Base-by-base conservation (phyloP, 2,113 vertebrate species). In the Edolisoma coerulescens region DNA sequence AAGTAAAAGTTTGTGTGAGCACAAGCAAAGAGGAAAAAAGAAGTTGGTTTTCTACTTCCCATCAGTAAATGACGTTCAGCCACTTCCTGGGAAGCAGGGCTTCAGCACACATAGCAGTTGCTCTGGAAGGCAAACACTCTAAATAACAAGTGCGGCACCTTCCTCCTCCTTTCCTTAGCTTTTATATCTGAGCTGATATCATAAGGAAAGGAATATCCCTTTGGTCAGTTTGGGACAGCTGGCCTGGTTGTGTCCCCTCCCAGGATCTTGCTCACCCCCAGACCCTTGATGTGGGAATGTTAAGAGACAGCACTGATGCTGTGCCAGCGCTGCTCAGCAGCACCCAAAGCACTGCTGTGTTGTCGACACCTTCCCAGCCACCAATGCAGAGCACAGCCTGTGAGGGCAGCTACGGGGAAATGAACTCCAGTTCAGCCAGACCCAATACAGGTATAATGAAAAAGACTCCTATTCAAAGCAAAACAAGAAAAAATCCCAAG, bases 391-490 rank as follows among this genome's bases (percentile, higher is more conserved):
- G 16, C 60, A 26, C 30, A 65, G 60, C 26, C 70, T 35, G 35
- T 32, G 2, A 57, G 60, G 8, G 35, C 32, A 7, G 52, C 30
- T 41, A 0, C 26, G 35, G 10, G 44, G 14, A 67, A 32, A 76
- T 33, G 35, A 57, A 21, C 16, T 67, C 7, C 35, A 67, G 32
- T 4, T 67, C 35, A 67, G 17, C 21, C 52, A 86, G 20, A 50
- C 21, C 9, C 21, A 67, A 27, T 37, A 27, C 11, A 42, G 9
- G 17, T 99, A 97, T 39, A 33, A 86, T 45, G 21, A 57, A 52
- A 63, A 64, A 22, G 9, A 27, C 44, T 71, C 50, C 5, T 8
- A 10, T 70, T 19, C 35, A 61, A 87, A 87, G 10, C 28, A 69
- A 67, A 45, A 45, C 6, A 75, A 65, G 13, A 37, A 26, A 52